Evolutionary conservation across 1,140 invertebrate genomes (phyloP).

Genomic region (Diploscapter pachys): DNA sequence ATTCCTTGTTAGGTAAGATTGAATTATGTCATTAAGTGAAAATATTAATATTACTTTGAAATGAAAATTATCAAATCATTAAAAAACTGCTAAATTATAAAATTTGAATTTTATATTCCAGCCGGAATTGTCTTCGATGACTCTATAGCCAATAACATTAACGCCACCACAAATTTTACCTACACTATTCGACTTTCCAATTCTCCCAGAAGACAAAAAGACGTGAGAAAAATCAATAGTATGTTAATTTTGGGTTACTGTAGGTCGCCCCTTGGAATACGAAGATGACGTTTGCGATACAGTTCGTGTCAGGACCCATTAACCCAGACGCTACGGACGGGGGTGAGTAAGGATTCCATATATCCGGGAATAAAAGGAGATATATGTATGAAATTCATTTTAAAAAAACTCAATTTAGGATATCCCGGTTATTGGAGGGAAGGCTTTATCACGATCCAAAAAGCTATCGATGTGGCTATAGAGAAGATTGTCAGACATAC

Average conservation of each 20-base stretch:
- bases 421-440: slow-evolving; percentile 44
- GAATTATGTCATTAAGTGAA: slow-evolving; percentile 11
- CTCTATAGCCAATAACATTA: slow-evolving; percentile 17
- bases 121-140: slow-evolving; percentile 37
- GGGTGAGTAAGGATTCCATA: too few species aligned
- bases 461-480: slow-evolving; percentile 40
- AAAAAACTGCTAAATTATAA: neutral
- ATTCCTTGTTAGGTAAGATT: slow-evolving; percentile 26
- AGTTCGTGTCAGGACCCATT: slow-evolving; percentile 48
- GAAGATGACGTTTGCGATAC: slow-evolving; percentile 14
- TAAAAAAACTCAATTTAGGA: neutral
- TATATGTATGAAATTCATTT: too few species aligned
- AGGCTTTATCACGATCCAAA: slow-evolving; percentile 49
- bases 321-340: slow-evolving; percentile 28
- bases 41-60: slow-evolving; percentile 13
- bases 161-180: slow-evolving; percentile 12
- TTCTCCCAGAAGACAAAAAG: slow-evolving; percentile 24
- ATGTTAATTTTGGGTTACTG: neutral
- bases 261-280: slow-evolving; percentile 29
- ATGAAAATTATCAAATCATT: slow-evolving; percentile 10
- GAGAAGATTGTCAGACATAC: neutral
- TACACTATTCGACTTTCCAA: slow-evolving; percentile 38
- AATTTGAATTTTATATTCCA: slow-evolving; percentile 18
- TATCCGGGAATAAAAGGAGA: too few species aligned
- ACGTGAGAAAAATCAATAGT: slow-evolving; percentile 4